These are phyloP conservation scores for Holotrichia oblita DNA, from an alignment of 1,140 invertebrate species.

Conservation along the genomic window DNA sequence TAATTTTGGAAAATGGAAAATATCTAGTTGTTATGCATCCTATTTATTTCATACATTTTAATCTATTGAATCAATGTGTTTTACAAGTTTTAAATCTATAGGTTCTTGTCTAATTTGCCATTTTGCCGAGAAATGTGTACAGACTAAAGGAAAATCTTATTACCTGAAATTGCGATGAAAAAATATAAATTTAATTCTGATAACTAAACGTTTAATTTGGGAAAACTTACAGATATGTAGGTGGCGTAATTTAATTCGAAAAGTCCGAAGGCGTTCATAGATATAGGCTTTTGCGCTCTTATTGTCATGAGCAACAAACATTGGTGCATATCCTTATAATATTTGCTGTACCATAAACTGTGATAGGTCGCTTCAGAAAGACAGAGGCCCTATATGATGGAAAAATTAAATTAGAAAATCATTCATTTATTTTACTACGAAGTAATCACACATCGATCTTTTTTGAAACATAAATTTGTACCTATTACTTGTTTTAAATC, in stretches of 20 bases:
- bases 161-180: neutral
- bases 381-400: neutral
- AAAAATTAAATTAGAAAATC: neutral
- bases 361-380: neutral
- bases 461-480: no score
- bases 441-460: no score
- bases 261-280: conserved; percentile 11
- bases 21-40: no score
- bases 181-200: neutral
- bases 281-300: neutral
- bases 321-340: neutral
- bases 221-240: neutral
- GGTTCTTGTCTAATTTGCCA: neutral
- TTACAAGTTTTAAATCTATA: no score
- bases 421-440: neutral
- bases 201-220: no score
- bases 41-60: no score
- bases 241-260: neutral
- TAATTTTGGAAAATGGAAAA: no score
- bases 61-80: no score
- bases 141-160: neutral
- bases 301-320: neutral
- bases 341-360: neutral
- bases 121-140: neutral
- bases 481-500: no score